Evolutionary conservation across 2,888 invertebrate species (phyloP), one percentile per base, ranked within the genome.

Genomic region (Pyrrhia umbra): DNA sequence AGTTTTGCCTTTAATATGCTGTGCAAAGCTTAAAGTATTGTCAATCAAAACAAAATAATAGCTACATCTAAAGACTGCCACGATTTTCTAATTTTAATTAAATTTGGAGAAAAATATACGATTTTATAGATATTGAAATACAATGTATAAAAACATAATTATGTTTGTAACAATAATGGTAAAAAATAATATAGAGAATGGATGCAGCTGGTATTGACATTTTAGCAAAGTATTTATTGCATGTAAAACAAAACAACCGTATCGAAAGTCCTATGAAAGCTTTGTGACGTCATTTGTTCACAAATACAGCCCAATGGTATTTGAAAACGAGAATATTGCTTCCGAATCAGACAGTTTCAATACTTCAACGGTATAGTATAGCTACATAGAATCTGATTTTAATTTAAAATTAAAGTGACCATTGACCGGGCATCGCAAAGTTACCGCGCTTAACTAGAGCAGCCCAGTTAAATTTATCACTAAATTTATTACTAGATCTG

Each of bases 341-440:
- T 20, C 6, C 20, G 23, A 3, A 46, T 30, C 25, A 16, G 46
- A 52, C 18, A 50, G 20, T 42, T 16, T 61, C 43, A 62, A 59
- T 51, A 59, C 39, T 27, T 8, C 47, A 58, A 20, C 42, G 6
- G 8, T 37, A 25, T 20, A 2, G 20, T n/a, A 5, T 16, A 39
- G 13, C 20, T 15, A 20, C 49, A 45, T 60, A 39, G 20, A 56
- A 34, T 37, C 25, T 13, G 10, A 37, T 43, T 64, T 72, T 66
- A 79, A 66, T 75, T 73, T 59, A 27, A 73, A 76, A 69, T 76
- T 58, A 61, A 66, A 67, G 76, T 64, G 51, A 71, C 64, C 61
- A 52, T 65, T 73, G 63, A 59, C 76, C 50, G 20, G 43, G 30
- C 45, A 54, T 61, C 43, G 50, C 8, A 34, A 63, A 73, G 58